Conservation (phyloP, 2,113 vertebrate species). For the Oceanodroma tethys region DNA sequence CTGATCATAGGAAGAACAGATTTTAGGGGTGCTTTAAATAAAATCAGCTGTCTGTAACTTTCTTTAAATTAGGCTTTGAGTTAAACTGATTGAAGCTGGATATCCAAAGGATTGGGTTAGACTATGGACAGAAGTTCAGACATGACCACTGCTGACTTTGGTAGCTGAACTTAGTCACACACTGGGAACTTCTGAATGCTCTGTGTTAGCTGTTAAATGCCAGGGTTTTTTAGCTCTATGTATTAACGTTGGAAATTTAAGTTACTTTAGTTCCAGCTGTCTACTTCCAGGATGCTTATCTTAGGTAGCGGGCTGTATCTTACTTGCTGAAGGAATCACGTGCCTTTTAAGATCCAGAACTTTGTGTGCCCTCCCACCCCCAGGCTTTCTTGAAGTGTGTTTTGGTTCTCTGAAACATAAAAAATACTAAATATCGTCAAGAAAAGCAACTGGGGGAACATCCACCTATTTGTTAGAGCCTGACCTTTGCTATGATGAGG, state of each 20-base stretch:
- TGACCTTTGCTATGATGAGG: background rate
- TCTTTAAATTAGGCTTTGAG: background rate
- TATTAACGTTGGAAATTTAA: background rate
- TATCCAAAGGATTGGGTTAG: background rate
- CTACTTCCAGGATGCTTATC: background rate
- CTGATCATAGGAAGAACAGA: background rate
- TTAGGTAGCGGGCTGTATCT: background rate
- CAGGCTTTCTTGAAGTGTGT: background rate
- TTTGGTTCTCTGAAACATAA: background rate
- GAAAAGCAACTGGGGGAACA: background rate
- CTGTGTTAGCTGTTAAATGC: background rate
- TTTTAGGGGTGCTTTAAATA: background rate
- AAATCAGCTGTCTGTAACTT: background rate
- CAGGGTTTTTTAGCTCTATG: background rate
- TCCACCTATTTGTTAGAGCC: background rate
- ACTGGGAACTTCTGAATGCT: background rate
- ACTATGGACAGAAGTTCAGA: background rate
- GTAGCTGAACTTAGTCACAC: background rate
- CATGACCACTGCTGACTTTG: background rate
- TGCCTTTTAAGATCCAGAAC: background rate
- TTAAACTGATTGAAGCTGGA: background rate
- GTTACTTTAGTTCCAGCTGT: background rate
- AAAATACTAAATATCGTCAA: background rate
- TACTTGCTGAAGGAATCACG: background rate
- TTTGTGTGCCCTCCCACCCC: fast-evolving